Conservation (phyloP, 2,888 invertebrate species). For the Anoncus sp. region DNA sequence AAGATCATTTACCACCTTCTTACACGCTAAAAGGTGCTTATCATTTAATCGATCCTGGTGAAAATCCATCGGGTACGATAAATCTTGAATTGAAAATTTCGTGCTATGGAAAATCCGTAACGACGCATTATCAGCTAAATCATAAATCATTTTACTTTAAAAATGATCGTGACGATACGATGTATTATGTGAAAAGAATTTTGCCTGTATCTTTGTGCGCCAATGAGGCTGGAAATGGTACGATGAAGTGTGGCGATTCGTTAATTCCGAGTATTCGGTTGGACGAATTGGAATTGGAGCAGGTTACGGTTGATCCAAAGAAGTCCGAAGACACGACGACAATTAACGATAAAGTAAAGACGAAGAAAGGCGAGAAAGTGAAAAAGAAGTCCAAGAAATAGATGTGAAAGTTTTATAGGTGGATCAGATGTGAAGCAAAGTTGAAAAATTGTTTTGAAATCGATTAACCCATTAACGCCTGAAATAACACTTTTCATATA, state of each 20-base stretch:
- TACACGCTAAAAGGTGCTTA: slow-evolving; percentile 73
- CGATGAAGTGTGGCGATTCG: slow-evolving; percentile 51
- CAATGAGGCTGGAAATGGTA: slow-evolving; percentile 50
- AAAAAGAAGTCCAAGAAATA: slow-evolving; percentile 54
- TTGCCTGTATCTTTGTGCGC: slow-evolving; percentile 39
- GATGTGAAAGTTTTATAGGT: slow-evolving; percentile 42
- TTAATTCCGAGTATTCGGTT: slow-evolving; percentile 49
- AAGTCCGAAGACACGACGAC: slow-evolving; percentile 43
- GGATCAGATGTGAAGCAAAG: slow-evolving; percentile 7
- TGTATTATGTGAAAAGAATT: slow-evolving; percentile 72
- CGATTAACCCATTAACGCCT: slow-evolving; percentile 40
- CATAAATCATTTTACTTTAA: slow-evolving; percentile 72
- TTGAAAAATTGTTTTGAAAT: slow-evolving; percentile 26
- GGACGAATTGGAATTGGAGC: slow-evolving; percentile 59
- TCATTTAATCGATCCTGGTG: slow-evolving; percentile 76
- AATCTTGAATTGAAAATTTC: slow-evolving; percentile 74
- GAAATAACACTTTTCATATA: no score
- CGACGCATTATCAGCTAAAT: slow-evolving; percentile 75
- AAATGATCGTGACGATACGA: slow-evolving; percentile 70
- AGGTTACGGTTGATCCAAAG: slow-evolving; percentile 32
- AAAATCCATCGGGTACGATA: slow-evolving; percentile 76
- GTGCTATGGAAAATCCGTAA: slow-evolving; percentile 75
- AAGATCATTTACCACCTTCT: slow-evolving; percentile 75
- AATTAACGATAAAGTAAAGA: slow-evolving; percentile 46
- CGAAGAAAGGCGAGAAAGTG: slow-evolving; percentile 54